phyloP scores from a whole-genome alignment of 2,888 invertebrate species.

The Amblyjoppa proteus region DNA sequence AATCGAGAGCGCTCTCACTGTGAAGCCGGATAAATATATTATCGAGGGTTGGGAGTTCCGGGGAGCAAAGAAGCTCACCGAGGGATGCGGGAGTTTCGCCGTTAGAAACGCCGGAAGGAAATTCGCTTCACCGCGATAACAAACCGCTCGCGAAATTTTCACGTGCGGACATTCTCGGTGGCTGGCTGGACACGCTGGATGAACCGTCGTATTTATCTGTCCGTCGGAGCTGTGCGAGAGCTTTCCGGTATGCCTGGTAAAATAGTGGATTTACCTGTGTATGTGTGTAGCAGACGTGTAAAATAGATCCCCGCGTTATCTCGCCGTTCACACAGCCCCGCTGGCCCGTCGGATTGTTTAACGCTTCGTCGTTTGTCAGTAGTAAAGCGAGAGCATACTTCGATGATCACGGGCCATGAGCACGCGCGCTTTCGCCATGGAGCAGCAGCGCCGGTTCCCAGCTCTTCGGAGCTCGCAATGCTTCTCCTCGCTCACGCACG shows the following conservation, averaged over 20 bases:
- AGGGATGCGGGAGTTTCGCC: slow-evolving; percentile 24
- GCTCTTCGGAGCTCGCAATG: slow-evolving; percentile 3
- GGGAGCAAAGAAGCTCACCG: slow-evolving; percentile 24
- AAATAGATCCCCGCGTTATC: slow-evolving; percentile 28
- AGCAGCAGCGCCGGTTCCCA: slow-evolving; percentile 10
- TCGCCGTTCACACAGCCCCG: not conserved
- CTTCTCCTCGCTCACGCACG: not conserved
- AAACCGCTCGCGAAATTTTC: slow-evolving; percentile 43
- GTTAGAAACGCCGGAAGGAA: slow-evolving; percentile 51
- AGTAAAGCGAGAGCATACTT: slow-evolving; percentile 45
- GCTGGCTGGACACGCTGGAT: not conserved
- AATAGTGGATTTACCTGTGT: slow-evolving; percentile 1
- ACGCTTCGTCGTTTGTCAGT: slow-evolving; percentile 44
- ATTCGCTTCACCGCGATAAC: slow-evolving; percentile 38
- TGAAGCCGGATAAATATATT: slow-evolving; percentile 61
- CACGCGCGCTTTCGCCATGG: slow-evolving; percentile 1
- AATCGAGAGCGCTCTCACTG: not conserved
- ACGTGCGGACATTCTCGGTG: slow-evolving; percentile 17
- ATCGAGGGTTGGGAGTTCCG: slow-evolving; percentile 53
- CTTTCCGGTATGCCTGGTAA: not conserved
- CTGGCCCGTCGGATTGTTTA: slow-evolving; percentile 32
- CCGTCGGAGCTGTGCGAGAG: not conserved
- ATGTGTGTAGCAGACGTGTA: not conserved
- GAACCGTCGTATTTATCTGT: not conserved
- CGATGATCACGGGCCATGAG: slow-evolving; percentile 45